Evolutionary conservation across 2,888 invertebrate genomes (phyloP).

Genomic region (Andrena camellia): DNA sequence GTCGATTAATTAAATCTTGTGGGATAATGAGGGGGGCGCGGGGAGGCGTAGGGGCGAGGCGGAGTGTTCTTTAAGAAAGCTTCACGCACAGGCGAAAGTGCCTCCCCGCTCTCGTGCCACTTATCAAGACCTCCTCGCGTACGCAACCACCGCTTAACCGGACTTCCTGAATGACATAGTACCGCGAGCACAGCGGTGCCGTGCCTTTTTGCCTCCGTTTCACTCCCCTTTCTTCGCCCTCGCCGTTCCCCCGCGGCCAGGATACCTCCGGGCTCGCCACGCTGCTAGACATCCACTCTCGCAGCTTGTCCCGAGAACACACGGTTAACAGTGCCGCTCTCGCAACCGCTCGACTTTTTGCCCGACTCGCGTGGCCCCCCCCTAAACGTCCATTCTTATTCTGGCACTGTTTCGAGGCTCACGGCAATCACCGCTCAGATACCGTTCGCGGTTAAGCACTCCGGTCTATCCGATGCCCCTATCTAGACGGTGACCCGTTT

Average conservation of each 20-base stretch:
- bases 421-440: no score
- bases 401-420: no score
- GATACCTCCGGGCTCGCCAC: neutral
- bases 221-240: neutral
- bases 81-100: constrained; percentile 41
- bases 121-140: constrained; percentile 23
- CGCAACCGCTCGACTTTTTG: constrained; percentile 4
- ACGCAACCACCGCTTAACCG: constrained; percentile 48
- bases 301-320: constrained; percentile 3
- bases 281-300: neutral
- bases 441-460: constrained; percentile 2
- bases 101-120: constrained; percentile 28
- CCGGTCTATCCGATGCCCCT: neutral
- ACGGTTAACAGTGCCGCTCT: constrained; percentile 4
- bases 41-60: neutral
- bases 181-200: constrained; percentile 17
- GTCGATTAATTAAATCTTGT: no score
- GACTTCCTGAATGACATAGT: constrained; percentile 42
- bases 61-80: constrained; percentile 22
- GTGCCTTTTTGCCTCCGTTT: constrained; percentile 9
- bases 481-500: neutral
- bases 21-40: neutral
- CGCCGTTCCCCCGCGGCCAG: neutral
- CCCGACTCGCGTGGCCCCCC: no score
- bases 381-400: no score